phyloP scores from a whole-genome alignment of 2,888 invertebrate species.

The Calameuta pallipes region DNA sequence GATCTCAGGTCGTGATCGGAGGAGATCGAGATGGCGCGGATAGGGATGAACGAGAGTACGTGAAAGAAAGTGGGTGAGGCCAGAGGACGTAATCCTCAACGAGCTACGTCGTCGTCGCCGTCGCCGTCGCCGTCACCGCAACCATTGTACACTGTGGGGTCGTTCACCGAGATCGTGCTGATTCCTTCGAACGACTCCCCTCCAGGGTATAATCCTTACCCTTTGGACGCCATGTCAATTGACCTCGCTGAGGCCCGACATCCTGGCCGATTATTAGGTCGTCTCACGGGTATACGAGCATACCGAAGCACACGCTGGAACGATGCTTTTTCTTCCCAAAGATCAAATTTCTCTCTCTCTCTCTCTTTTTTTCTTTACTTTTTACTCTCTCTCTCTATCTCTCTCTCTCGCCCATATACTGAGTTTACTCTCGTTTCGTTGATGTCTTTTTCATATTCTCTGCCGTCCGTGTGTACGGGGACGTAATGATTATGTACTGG shows the following conservation, averaged over 20 bases:
- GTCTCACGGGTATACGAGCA: slow-evolving; percentile 13
- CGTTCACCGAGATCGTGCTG: slow-evolving; percentile 47
- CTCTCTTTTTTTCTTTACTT: not conserved
- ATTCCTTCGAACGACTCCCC: slow-evolving; percentile 41
- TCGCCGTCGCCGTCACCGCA: slow-evolving; percentile 21
- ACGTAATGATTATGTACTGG: no score
- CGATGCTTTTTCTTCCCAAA: slow-evolving; percentile 2
- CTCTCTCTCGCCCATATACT: slow-evolving; percentile 13
- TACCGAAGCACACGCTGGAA: not conserved
- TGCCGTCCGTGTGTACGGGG: no score
- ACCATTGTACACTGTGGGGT: slow-evolving; percentile 34
- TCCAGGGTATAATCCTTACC: slow-evolving; percentile 35
- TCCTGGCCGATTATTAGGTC: slow-evolving; percentile 40
- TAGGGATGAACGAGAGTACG: not conserved
- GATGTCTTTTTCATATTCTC: no score
- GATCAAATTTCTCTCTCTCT: slow-evolving; percentile 13
- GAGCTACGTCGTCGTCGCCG: not conserved
- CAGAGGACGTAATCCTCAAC: not conserved
- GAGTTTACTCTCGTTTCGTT: slow-evolving; percentile 19
- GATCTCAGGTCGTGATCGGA: not conserved
- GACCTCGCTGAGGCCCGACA: slow-evolving; percentile 20
- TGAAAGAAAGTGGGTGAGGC: not conserved
- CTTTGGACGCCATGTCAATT: slow-evolving; percentile 29
- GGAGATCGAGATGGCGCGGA: not conserved
- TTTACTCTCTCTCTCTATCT: not conserved